Evolutionary conservation across 2,888 invertebrate species (phyloP).

Genomic region (Drosophila macrospina): DNA sequence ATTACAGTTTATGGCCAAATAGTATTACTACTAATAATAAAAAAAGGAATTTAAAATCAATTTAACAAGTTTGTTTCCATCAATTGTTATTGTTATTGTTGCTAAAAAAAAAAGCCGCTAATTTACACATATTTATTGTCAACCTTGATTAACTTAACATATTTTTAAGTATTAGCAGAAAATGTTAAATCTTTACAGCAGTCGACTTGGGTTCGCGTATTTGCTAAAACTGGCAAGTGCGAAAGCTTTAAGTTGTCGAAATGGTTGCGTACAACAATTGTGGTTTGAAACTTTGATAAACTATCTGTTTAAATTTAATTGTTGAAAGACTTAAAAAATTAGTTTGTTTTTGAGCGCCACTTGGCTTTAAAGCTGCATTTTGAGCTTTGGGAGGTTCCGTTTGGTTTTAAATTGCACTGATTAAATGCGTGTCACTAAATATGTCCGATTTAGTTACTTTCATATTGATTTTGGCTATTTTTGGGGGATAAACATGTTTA

Average conservation of each 20-base stretch:
- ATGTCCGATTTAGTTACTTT: too few relatives aligned
- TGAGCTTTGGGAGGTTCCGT: neutral
- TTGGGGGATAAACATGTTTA: neutral
- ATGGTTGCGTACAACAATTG: constrained; percentile 4
- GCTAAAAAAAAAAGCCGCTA: constrained; percentile 17
- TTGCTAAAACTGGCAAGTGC: constrained; percentile 10
- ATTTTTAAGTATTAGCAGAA: neutral
- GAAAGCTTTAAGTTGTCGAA: constrained; percentile 28
- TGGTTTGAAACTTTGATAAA: constrained; percentile 24
- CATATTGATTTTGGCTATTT: neutral
- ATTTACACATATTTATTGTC: constrained; percentile 2
- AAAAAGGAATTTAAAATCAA: neutral
- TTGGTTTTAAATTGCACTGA: neutral
- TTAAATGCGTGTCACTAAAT: neutral
- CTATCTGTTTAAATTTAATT: neutral
- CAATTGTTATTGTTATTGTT: constrained; percentile 18
- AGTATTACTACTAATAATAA: constrained; percentile 34
- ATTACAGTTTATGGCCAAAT: constrained; percentile 28
- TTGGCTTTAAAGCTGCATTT: neutral
- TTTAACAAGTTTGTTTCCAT: constrained; percentile 26
- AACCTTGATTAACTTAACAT: constrained; percentile 2
- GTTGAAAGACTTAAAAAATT: neutral
- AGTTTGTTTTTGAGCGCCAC: constrained; percentile 1
- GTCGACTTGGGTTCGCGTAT: constrained; percentile 22
- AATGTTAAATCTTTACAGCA: constrained; percentile 17